Evolutionary conservation across 2,113 vertebrate genomes (phyloP).

Genomic region (Lota lota): DNA sequence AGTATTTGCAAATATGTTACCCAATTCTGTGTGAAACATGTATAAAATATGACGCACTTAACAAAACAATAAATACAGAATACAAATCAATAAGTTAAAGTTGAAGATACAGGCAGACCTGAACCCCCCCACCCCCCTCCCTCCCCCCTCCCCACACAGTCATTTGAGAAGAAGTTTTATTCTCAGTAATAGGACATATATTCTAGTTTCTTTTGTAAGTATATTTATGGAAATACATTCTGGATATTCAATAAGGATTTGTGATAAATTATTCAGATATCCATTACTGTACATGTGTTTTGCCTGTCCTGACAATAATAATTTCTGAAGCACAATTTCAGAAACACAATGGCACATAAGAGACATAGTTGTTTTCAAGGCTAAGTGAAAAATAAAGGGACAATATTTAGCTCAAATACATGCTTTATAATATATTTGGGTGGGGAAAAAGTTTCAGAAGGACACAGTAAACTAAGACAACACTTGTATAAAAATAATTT

Average conservation of each 20-base stretch:
- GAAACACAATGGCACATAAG: slow-evolving; percentile 53
- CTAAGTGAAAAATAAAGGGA: slow-evolving; percentile 24
- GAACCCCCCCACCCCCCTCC: slow-evolving; percentile 30
- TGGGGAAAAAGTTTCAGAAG: slow-evolving; percentile 4
- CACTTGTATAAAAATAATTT: slow-evolving; percentile 68
- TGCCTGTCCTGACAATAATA: slow-evolving; percentile 19
- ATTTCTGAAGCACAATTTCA: slow-evolving; percentile 13
- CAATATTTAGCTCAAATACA: slow-evolving; percentile 18
- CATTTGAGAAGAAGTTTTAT: slow-evolving; percentile 27
- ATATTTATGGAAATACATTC: slow-evolving; percentile 47
- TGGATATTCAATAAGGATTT: slow-evolving; percentile 37
- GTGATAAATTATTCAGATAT: slow-evolving; percentile 25
- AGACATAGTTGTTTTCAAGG: slow-evolving; percentile 16
- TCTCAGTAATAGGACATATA: slow-evolving; percentile 22
- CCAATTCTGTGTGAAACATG: slow-evolving; percentile 20
- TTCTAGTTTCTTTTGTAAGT: slow-evolving; percentile 12
- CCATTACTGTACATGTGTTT: slow-evolving; percentile 43
- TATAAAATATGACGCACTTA: slow-evolving; percentile 58
- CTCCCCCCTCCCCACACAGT: slow-evolving; percentile 22
- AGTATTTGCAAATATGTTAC: slow-evolving; percentile 38
- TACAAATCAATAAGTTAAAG: slow-evolving; percentile 61
- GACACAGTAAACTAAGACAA: slow-evolving; percentile 49
- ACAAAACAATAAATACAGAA: slow-evolving; percentile 64
- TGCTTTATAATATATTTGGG: slow-evolving; percentile 29
- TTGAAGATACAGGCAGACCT: slow-evolving; percentile 25